Evolutionary conservation across 92 coral and sea anemone genomes (phyloP), one percentile per base, ranked within the genome.

Genomic region (Phenganax marumi): DNA sequence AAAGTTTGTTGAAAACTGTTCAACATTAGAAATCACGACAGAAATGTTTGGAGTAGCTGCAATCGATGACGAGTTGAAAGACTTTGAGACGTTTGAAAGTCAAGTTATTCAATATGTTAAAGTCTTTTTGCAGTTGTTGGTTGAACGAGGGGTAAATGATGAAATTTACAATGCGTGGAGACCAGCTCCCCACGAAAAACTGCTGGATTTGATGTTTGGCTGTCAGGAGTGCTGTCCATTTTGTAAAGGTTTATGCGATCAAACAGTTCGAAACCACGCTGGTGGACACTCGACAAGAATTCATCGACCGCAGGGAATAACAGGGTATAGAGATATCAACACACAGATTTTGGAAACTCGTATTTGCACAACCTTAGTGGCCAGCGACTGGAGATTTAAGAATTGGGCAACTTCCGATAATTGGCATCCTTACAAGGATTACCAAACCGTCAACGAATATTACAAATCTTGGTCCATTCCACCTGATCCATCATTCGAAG

Each of bases 221-320:
- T 66, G 72, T 39, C 72, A 66, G 49, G 72, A 66, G 72, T 66
- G 72, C 43, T 66, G 72, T 66, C 72, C 72, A 25, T 66, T 66
- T 39, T 66, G 72, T n/a, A 66, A 66, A 1, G 72, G 72, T 10
- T 66, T 66, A 66, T 66, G 72, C 43, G 72, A 66, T 25, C 72
- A 66, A 66, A 66, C 72, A 25, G 72, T 66, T 66, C 72, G 72
- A 25, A n/a, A 66, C 11, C 72, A 66, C 50, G 72, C 49, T 12
- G 72, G 72, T 66, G 72, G 72, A 66, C 72, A 66, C 72, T 66
- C 72, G 43, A 66, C 72, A 66, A 66, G 72, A 19, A 66, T 66
- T 66, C 72, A 66, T 39, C 72, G 72, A 5, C 72, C 72, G 3
- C 72, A 66, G 72, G 72, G 72, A 66, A 66, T 66, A 66, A 66